Conservation (phyloP, 2,797 vertebrate species). For the Rhincodon typus region DNA sequence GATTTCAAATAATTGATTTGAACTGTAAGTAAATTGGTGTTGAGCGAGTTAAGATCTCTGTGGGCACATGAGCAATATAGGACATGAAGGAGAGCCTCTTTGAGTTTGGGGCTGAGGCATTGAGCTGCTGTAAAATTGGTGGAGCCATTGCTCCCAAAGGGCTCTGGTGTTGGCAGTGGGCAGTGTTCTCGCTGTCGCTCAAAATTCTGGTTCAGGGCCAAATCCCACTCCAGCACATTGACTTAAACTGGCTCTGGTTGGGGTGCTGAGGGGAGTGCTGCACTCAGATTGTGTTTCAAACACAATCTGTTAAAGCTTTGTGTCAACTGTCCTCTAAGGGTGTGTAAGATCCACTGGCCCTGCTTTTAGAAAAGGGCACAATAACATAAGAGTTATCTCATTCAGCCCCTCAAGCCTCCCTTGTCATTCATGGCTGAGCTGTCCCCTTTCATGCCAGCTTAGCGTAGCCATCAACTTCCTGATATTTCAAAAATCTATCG, state of each 20-base stretch:
- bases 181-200: not conserved
- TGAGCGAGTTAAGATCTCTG: not conserved
- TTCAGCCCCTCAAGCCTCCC: no score
- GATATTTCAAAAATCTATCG: no score
- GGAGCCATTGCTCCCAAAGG: not conserved
- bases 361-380: no score
- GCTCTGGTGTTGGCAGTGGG: not conserved
- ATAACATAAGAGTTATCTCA: no score
- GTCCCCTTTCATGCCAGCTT: no score
- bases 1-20: not conserved
- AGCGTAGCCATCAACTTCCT: no score
- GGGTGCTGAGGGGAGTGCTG: not conserved
- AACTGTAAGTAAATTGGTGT: not conserved
- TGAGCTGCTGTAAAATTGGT: not conserved
- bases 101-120: not conserved
- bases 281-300: not conserved
- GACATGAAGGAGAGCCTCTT: not conserved
- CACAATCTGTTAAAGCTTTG: no score
- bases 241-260: not conserved
- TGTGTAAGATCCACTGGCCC: not conserved
- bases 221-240: not conserved
- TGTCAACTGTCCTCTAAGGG: not conserved
- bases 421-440: no score
- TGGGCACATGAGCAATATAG: not conserved
- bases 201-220: not conserved